phyloP scores from a whole-genome alignment of 1,140 invertebrate species.

The Drosophila jambulina region DNA sequence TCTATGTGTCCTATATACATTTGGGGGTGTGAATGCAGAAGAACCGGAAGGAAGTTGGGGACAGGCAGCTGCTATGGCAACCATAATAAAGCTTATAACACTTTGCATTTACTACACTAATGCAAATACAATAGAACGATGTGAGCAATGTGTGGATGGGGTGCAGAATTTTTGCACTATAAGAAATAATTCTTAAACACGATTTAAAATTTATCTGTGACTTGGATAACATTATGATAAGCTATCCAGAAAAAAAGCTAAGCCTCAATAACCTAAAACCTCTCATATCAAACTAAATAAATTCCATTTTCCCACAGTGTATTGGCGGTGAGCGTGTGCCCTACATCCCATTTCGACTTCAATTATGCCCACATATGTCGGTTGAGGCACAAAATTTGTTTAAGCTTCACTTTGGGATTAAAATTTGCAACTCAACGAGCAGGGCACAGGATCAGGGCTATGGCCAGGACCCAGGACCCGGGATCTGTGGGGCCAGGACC shows the following conservation, averaged over 20 bases:
- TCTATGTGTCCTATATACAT: not conserved
- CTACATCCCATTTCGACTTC: slow-evolving; percentile 56
- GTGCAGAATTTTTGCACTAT: not conserved
- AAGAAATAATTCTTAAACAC: not conserved
- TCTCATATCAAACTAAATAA: not conserved
- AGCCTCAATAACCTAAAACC: not conserved
- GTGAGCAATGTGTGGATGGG: slow-evolving; percentile 7
- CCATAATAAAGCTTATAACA: slow-evolving; percentile 82
- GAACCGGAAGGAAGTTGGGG: not conserved
- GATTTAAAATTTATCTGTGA: not conserved
- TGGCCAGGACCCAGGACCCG: slow-evolving; percentile 6
- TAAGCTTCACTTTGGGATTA: slow-evolving; percentile 75
- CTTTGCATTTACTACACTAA: slow-evolving; percentile 83
- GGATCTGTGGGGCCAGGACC: slow-evolving; percentile 1
- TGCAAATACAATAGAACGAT: slow-evolving; percentile 76
- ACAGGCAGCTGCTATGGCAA: slow-evolving; percentile 44
- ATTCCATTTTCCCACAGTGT: slow-evolving; percentile 1
- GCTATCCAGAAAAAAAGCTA: not conserved
- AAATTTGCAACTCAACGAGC: slow-evolving; percentile 65
- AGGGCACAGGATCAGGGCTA: slow-evolving; percentile 27
- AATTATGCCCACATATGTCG: slow-evolving; percentile 77
- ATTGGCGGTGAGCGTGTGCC: slow-evolving; percentile 4
- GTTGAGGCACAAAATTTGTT: slow-evolving; percentile 76
- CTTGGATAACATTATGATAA: not conserved
- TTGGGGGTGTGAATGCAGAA: slow-evolving; percentile 8